Percentiles rank a stretch among this genome's conserved stretches.
phyloP scores from a whole-genome alignment of 2,888 invertebrate species.

The Lapara coniferarum region DNA sequence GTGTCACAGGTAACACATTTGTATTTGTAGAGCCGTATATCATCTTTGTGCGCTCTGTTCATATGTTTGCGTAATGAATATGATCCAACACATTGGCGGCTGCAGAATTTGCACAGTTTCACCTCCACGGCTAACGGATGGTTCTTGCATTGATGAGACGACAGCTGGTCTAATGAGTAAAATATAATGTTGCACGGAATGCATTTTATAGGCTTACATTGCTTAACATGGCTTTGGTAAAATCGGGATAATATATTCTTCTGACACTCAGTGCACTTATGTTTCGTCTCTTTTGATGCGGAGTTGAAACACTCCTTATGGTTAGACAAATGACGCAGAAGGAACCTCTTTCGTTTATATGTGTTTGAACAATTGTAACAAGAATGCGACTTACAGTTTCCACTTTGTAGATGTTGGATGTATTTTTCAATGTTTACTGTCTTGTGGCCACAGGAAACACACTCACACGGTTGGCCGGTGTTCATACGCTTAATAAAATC shows the following conservation, averaged over 20 bases:
- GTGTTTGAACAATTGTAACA: constrained; percentile 58
- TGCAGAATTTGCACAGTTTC: constrained; percentile 58
- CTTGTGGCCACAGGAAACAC: constrained; percentile 47
- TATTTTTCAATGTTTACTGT: constrained; percentile 41
- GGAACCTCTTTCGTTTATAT: constrained; percentile 39
- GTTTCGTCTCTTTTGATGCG: neutral
- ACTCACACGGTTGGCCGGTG: constrained; percentile 41
- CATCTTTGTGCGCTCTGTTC: constrained; percentile 49
- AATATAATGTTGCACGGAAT: constrained; percentile 52
- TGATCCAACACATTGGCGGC: constrained; percentile 58
- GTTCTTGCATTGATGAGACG: constrained; percentile 50
- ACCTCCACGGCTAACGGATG: constrained; percentile 56
- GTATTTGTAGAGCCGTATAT: constrained; percentile 67
- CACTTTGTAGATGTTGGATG: constrained; percentile 50
- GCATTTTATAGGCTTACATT: constrained; percentile 58
- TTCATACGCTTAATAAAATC: constrained; percentile 44
- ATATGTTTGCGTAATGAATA: constrained; percentile 59
- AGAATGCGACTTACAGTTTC: constrained; percentile 42
- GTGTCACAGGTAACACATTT: constrained; percentile 57
- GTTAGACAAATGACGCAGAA: constrained; percentile 33
- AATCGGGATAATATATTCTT: constrained; percentile 33
- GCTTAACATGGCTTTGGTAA: constrained; percentile 43
- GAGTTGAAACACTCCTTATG: constrained; percentile 4
- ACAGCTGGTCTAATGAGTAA: constrained; percentile 48
- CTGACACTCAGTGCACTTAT: constrained; percentile 50